Conservation (phyloP, 2,888 invertebrate genomes). For the Athalia rosae region DNA sequence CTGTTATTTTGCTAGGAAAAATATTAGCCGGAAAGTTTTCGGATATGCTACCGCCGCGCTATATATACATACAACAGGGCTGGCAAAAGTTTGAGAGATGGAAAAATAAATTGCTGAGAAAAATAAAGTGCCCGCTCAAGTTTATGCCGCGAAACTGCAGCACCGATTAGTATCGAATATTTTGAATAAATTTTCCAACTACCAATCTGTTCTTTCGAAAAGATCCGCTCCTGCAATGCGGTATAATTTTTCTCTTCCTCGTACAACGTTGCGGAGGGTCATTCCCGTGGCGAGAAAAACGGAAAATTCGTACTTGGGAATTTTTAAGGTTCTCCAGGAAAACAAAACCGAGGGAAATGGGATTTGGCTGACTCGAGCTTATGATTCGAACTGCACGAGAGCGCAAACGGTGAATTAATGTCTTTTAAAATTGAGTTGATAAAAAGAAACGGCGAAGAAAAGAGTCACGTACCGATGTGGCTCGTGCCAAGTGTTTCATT, state of each 20-base stretch:
- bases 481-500: constrained; percentile 13
- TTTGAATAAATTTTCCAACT: neutral
- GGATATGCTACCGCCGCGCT: no score
- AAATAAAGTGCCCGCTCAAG: neutral
- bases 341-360: neutral
- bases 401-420: neutral
- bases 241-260: neutral
- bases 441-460: neutral
- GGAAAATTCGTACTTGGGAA: no score
- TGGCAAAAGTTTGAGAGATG: neutral
- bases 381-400: neutral
- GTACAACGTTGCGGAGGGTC: no score
- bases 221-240: neutral
- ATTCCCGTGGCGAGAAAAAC: no score
- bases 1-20: neutral
- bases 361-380: neutral
- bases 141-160: neutral
- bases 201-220: no score
- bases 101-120: neutral
- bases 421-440: constrained; percentile 1
- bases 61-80: no score
- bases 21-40: neutral
- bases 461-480: constrained; percentile 15
- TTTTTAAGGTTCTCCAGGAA: no score
- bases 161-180: constrained; percentile 4